Evolutionary conservation across 2,797 vertebrate genomes (phyloP).

Genomic region (Diplodus puntazzo): DNA sequence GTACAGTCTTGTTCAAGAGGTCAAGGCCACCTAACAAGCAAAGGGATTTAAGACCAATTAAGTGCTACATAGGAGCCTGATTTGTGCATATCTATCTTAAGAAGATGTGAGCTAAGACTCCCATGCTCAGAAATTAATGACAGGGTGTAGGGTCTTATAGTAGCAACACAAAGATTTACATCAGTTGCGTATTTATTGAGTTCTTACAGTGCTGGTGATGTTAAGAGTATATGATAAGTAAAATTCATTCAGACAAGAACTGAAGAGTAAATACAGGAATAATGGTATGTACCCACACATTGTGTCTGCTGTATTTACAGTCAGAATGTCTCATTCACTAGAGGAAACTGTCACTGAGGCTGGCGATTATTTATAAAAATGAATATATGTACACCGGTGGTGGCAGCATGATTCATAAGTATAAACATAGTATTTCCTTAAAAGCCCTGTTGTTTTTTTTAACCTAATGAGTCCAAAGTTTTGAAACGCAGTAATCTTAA

Average conservation of each 20-base stretch:
- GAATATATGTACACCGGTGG: not conserved
- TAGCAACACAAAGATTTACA: not conserved
- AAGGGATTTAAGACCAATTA: constrained; percentile 22
- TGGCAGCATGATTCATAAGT: not conserved
- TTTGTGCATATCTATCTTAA: constrained; percentile 10
- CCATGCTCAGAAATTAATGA: constrained; percentile 24
- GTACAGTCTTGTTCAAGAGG: constrained; percentile 19
- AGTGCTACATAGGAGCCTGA: not conserved
- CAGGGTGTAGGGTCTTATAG: not conserved
- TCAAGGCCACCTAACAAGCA: constrained; percentile 39
- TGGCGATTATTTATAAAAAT: constrained; percentile 4
- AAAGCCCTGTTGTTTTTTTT: not conserved
- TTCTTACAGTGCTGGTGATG: not conserved
- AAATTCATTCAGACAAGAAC: not conserved
- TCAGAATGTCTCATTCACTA: not conserved
- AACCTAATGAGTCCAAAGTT: not conserved
- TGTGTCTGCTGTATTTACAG: not conserved
- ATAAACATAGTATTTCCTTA: not conserved
- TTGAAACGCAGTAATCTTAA: not conserved
- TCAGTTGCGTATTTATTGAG: not conserved
- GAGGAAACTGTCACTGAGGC: not conserved
- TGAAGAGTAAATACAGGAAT: not conserved
- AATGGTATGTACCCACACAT: not conserved
- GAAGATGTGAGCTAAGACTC: not conserved
- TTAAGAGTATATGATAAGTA: not conserved